Conservation (phyloP, 1,140 invertebrate genomes). For the Lethrus apterus region DNA sequence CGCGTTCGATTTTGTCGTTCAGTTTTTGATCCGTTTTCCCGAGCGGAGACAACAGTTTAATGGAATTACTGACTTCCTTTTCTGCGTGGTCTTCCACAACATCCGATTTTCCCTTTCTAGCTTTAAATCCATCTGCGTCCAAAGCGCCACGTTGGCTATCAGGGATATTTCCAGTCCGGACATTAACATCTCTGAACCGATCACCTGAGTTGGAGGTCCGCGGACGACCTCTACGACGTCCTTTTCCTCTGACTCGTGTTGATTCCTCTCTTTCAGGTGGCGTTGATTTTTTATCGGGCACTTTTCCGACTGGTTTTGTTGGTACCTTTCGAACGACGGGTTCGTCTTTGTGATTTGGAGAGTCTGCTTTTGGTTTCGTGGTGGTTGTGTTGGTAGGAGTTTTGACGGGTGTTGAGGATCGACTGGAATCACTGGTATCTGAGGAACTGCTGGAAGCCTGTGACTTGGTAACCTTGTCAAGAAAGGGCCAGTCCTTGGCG, state of each 20-base stretch:
- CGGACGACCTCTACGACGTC: slow-evolving; percentile 32
- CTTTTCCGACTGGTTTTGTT: slow-evolving; percentile 18
- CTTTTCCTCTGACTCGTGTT: slow-evolving; percentile 23
- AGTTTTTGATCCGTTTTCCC: slow-evolving; percentile 63
- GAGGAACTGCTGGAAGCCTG: slow-evolving; percentile 33
- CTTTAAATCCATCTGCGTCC: slow-evolving; percentile 32
- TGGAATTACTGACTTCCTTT: slow-evolving; percentile 49
- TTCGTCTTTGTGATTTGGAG: slow-evolving; percentile 6
- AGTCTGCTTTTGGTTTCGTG: too few species aligned
- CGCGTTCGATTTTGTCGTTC: slow-evolving; percentile 39
- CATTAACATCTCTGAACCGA: slow-evolving; percentile 56
- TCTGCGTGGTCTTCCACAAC: slow-evolving; percentile 41
- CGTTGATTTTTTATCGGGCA: slow-evolving; percentile 29
- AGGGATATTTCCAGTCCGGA: slow-evolving; percentile 54
- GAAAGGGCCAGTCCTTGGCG: slow-evolving; percentile 42
- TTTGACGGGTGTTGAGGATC: slow-evolving; percentile 23
- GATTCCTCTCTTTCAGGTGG: slow-evolving; percentile 35
- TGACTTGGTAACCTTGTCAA: slow-evolving; percentile 41
- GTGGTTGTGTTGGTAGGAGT: slow-evolving; percentile 15
- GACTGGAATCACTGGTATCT: slow-evolving; percentile 36
- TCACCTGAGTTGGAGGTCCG: slow-evolving; percentile 45
- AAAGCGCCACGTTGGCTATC: slow-evolving; percentile 46
- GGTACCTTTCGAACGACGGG: slow-evolving; percentile 3
- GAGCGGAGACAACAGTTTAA: slow-evolving; percentile 54
- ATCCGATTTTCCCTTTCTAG: slow-evolving; percentile 33